A percentile compares a stretch with the other conserved stretches of the same genome.
These are phyloP conservation scores for Dasypogon diadema DNA, from an alignment of 2,888 invertebrate genomes.

Conservation along the genomic window DNA sequence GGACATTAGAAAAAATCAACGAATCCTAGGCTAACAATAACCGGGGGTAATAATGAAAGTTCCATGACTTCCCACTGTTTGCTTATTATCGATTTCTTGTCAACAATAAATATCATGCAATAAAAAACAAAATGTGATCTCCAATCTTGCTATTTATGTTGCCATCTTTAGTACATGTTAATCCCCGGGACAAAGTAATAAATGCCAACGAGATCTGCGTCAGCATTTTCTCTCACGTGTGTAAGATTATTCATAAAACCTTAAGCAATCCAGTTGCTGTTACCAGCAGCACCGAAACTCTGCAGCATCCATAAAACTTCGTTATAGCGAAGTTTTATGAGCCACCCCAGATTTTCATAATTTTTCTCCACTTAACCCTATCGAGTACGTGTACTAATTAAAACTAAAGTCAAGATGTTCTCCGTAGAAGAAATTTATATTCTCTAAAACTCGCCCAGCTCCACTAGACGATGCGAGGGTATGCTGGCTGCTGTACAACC, in stretches of 20 bases:
- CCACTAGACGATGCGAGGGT: no score
- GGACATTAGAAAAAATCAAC: no score
- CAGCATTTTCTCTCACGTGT: constrained; percentile 12
- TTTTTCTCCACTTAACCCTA: constrained; percentile 41
- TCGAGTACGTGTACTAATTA: constrained; percentile 46
- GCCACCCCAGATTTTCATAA: constrained; percentile 39
- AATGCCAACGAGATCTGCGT: constrained; percentile 16
- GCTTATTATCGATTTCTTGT: no score
- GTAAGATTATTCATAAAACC: background rate
- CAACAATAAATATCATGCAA: no score
- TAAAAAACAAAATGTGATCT: no score
- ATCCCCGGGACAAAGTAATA: constrained; percentile 14
- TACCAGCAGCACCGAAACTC: background rate
- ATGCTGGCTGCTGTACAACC: constrained; percentile 26
- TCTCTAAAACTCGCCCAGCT: constrained; percentile 20
- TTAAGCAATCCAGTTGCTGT: constrained; percentile 6
- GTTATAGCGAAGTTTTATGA: constrained; percentile 30
- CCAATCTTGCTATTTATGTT: no score
- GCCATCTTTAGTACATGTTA: no score
- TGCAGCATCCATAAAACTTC: constrained; percentile 20
- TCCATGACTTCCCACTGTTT: no score
- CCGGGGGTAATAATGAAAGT: no score
- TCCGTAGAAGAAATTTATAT: constrained; percentile 29
- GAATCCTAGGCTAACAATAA: no score
- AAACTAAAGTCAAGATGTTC: constrained; percentile 44